Base-by-base conservation (phyloP, 2,113 vertebrate genomes). In the Lampris megalopsis region DNA sequence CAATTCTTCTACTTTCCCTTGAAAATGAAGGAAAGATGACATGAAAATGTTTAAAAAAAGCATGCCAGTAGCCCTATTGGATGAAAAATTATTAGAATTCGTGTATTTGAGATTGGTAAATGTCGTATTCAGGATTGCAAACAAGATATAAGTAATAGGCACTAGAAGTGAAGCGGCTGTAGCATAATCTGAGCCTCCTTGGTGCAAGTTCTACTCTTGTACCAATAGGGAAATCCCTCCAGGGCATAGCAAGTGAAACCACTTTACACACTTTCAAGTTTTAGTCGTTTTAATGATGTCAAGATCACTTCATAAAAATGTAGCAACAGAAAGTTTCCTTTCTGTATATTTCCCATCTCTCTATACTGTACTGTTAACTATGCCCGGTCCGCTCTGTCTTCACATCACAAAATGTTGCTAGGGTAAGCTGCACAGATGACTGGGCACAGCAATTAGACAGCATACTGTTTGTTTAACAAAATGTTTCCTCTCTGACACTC, bases 401-500 rank as follows among this genome's bases (percentile, higher is more conserved):
- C 73, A 67, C 67, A 81, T 89, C 80, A 68, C 76, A 86, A 80
- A 88, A 89, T 91, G 86, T 93, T 91, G 85, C 85, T 92, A 91
- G 87, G 84, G 92, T 90, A 92, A 92, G 91, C 94, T 91, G 80
- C 72, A 80, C 88, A 88, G 86, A 95, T 97, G 95, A 96, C 95
- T 96, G 95, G 96, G 92, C 95, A 92, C 93, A 87, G 93, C 96
- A 96, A 96, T 97, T 96, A 97, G 94, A 95, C 88, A 92, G 93
- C 95, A 96, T 95, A 96, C 95, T 96, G 96, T 96, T 97, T 95
- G 94, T 95, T 94, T 95, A 95, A 95, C 95, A 94, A 94, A 96
- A 95, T 89, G 92, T 90, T 96, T 96, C 93, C 94, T 87, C 91
- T 80, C 91, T 94, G 95, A 95, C 95, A 94, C 93, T 93, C 90